Conservation (phyloP, 2,113 vertebrate genomes). For the Hypanus sabinus region DNA sequence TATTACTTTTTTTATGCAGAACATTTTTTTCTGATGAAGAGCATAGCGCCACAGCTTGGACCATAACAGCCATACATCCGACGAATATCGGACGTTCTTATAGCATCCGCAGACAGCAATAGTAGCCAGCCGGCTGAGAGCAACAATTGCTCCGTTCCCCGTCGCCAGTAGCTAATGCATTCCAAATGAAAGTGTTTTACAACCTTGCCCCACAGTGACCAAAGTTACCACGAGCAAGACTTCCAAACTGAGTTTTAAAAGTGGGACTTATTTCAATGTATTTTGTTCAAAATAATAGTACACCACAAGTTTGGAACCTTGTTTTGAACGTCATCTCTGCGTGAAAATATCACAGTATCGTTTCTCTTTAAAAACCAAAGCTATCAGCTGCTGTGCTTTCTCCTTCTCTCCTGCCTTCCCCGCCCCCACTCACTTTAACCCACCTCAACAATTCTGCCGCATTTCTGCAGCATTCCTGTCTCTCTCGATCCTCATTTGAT, state of each 20-base stretch:
- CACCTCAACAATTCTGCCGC: not conserved
- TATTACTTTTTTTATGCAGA: not conserved
- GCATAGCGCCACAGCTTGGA: slow-evolving; percentile 17
- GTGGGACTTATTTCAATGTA: not conserved
- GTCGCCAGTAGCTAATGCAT: not conserved
- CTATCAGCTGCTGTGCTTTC: not conserved
- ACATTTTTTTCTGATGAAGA: not conserved
- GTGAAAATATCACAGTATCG: not conserved
- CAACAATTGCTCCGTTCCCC: not conserved
- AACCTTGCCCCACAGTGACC: not conserved
- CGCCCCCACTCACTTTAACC: not conserved
- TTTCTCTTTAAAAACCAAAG: not conserved
- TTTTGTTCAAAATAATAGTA: not conserved
- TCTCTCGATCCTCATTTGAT: not conserved
- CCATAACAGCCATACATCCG: not conserved
- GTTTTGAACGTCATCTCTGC: not conserved
- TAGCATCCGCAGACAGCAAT: too few relatives aligned
- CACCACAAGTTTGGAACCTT: not conserved
- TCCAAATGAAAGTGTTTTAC: not conserved
- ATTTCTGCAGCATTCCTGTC: not conserved
- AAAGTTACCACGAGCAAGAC: not conserved
- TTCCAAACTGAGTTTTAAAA: not conserved
- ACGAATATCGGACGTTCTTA: not conserved
- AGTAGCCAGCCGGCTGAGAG: not conserved
- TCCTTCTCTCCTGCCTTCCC: not conserved